Base-by-base conservation (phyloP, 2,113 vertebrate species). In the Nerophis lumbriciformis region DNA sequence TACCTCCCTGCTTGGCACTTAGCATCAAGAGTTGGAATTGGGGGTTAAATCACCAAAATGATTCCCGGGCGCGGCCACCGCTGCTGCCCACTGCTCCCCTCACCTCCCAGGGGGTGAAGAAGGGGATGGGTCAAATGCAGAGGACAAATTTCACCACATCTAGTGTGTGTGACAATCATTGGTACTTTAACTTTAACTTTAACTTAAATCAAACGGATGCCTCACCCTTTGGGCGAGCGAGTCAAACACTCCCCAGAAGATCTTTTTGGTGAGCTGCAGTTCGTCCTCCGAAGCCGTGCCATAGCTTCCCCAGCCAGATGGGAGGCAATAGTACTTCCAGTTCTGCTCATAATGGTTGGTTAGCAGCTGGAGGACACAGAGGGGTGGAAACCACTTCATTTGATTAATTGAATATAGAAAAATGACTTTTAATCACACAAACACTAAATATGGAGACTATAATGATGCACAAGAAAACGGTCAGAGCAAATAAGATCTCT, bases 321-420 rank as follows among this genome's bases (percentile, higher is more conserved):
- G 96, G 56, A 99, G 93, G 78, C 97, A 99, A 87, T 99, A 99
- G 67, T 94, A 99, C 88, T 98, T 98, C 97, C 97, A 99, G 87
- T 94, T 94, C 83, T 95, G 97, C 72, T 98, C 96, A 36, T 97
- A 99, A 81, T 99, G 97, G 75, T 94, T 97, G 35, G 93, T 96
- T 76, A 99, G 84, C 73, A 99, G 93, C 97, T 99, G 85, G 50
- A 68, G 62, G 75, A 79, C 45, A 81, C 54, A 71, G 7, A 57
- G 10, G 10, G 0, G 56, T n/a, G 66, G 52, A 53, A 5, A 65
- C 72, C 19, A 75, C 51, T 19, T 47, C 14, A 54, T 19, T 21
- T 12, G n/a, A 14, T 36, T 6, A 35, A 7, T 53, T 28, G 39
- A 48, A 68, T 21, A 13, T 1, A 56, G 14, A 65, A 2, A n/a